Base-by-base conservation (phyloP, 1,140 invertebrate genomes). In the Piezodorus guildinii region DNA sequence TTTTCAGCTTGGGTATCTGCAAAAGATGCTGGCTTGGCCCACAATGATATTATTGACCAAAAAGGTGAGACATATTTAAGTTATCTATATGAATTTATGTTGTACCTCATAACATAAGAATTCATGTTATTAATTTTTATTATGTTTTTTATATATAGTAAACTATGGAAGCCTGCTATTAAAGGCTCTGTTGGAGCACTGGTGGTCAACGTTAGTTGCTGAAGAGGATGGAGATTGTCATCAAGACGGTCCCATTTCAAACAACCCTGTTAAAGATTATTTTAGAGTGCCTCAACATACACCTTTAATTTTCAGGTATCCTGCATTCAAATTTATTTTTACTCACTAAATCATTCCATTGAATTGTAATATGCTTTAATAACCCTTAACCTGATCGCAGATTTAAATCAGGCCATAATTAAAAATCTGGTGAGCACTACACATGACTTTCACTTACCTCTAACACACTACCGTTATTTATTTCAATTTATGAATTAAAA, bases 1-100 rank as follows among this genome's bases (percentile, higher is more conserved):
- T 92, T 98, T 72, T 87, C 94, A 39, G 94, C 96, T 4, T 99
- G 96, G 96, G 92, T 98, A 2, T 96, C 94, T 58, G 88, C 91
- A 0, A 94, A 91, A 74, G 96, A 98, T 73, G 91, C 92, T 43
- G 94, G 91, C 2, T 79, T 98, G 62, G 83, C 84, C 46, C 80
- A 82, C 63, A 80, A 80, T 68, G 84, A 87, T 71, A 87, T 85
- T 68, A 84, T 84, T 69, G 94, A 94, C 78, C 90, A 88, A 72
- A 97, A 91, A 83, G 83, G 85, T 86, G 19, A 49, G 9, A 49
- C 1, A 49, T 49, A 6, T 6, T 39, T 63, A n/a, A 15, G 34
- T 25, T n/a, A n/a, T n/a, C n/a, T n/a, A n/a, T n/a, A n/a, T n/a
- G n/a, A n/a, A n/a, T n/a, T n/a, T n/a, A n/a, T n/a, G n/a, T n/a